A percentile compares a stretch with the other conserved stretches of the same genome.
Evolutionary conservation across 2,888 invertebrate species (phyloP).

Genomic region (Pyrrhia umbra): DNA sequence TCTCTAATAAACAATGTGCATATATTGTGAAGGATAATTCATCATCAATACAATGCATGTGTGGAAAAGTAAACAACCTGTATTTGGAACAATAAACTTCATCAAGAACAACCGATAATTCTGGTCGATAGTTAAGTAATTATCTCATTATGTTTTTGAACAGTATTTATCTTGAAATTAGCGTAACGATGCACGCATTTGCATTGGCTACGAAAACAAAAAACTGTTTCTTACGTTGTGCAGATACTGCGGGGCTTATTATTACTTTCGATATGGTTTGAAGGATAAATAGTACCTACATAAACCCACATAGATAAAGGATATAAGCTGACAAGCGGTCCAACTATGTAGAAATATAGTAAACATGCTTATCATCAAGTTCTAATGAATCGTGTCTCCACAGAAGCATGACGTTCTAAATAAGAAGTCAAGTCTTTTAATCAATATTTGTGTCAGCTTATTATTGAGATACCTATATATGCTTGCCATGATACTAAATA

Average conservation of each 20-base stretch:
- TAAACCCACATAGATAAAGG: slow-evolving; percentile 50
- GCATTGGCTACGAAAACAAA: slow-evolving; percentile 61
- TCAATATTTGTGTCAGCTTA: slow-evolving; percentile 20
- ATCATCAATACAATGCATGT: slow-evolving; percentile 72
- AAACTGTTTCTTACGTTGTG: slow-evolving; percentile 56
- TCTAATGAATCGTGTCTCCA: slow-evolving; percentile 7
- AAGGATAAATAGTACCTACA: slow-evolving; percentile 54
- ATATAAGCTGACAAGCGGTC: slow-evolving; percentile 32
- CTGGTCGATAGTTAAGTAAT: slow-evolving; percentile 80
- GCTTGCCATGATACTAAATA: background rate
- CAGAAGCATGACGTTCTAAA: slow-evolving; percentile 19
- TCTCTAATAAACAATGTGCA: slow-evolving; percentile 60
- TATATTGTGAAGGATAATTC: slow-evolving; percentile 70
- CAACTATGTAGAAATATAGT: slow-evolving; percentile 35
- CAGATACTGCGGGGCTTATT: slow-evolving; percentile 59
- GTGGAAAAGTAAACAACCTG: slow-evolving; percentile 83
- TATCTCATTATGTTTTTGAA: slow-evolving; percentile 82
- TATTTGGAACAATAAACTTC: slow-evolving; percentile 86
- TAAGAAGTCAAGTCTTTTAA: slow-evolving; percentile 23
- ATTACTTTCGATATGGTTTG: slow-evolving; percentile 57
- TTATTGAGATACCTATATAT: slow-evolving; percentile 10
- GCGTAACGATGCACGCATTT: slow-evolving; percentile 72
- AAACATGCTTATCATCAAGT: slow-evolving; percentile 45
- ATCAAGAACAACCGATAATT: slow-evolving; percentile 84
- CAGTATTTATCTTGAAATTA: slow-evolving; percentile 76